These are phyloP conservation scores for Seriola rivoliana DNA, from an alignment of 2,113 vertebrate genomes.

Conservation along the genomic window DNA sequence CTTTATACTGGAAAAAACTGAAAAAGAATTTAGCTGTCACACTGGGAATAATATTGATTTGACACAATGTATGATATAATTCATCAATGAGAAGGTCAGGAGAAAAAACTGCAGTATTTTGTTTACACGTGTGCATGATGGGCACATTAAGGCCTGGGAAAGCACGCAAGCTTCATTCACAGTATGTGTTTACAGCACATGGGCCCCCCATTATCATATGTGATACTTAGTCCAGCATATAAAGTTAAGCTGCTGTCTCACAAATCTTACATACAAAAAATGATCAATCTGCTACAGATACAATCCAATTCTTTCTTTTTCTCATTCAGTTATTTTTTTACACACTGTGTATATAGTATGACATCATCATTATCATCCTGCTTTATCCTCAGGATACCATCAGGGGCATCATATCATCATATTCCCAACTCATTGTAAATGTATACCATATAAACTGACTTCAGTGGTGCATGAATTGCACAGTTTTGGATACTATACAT, in stretches of 20 bases:
- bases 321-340: slow-evolving; percentile 7
- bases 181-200: slow-evolving; percentile 23
- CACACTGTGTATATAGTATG: slow-evolving; percentile 51
- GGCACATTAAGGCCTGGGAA: slow-evolving; percentile 28
- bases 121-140: slow-evolving; percentile 36
- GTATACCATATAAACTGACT: slow-evolving; percentile 31
- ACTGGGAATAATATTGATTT: slow-evolving; percentile 31
- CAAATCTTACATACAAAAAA: slow-evolving; percentile 10
- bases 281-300: slow-evolving; percentile 4
- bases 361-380: slow-evolving; percentile 15
- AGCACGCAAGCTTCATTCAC: slow-evolving; percentile 48
- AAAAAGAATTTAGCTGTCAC: slow-evolving; percentile 6
- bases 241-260: slow-evolving; percentile 22
- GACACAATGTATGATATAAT: slow-evolving; percentile 38
- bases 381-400: slow-evolving; percentile 57
- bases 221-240: slow-evolving; percentile 29
- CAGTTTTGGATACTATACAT: slow-evolving; percentile 49
- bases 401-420: slow-evolving; percentile 6
- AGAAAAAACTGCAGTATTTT: slow-evolving; percentile 55
- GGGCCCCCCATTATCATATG: slow-evolving; percentile 20
- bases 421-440: slow-evolving; percentile 27
- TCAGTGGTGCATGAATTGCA: slow-evolving; percentile 37
- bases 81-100: slow-evolving; percentile 44
- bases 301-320: neutral
- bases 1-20: slow-evolving; percentile 15